phyloP scores from a whole-genome alignment of 1,140 invertebrate genomes.

The Sesamia nonagrioides region DNA sequence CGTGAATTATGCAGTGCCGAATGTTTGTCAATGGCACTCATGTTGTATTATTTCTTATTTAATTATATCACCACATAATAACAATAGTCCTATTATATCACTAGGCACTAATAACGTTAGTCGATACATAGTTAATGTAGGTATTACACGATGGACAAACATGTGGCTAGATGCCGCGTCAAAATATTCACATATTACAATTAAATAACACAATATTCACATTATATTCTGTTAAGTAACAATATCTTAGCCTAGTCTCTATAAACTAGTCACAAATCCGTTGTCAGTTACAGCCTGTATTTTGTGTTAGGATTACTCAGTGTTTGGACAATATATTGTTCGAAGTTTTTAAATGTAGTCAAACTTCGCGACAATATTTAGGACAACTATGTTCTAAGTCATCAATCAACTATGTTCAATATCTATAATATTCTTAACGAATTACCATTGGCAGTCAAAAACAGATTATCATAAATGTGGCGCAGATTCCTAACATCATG shows the following conservation, averaged over 20 bases:
- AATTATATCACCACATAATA: conserved; percentile 48
- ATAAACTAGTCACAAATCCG: conserved; percentile 83
- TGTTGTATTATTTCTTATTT: conserved; percentile 47
- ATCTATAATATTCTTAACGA: conserved; percentile 43
- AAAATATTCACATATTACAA: conserved; percentile 83
- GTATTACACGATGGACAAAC: conserved; percentile 68
- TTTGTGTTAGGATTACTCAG: conserved; percentile 72
- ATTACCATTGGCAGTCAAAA: conserved; percentile 43
- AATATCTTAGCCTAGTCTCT: conserved; percentile 68
- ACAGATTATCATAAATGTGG: conserved; percentile 37
- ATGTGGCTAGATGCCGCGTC: conserved; percentile 63
- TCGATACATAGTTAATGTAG: conserved; percentile 61
- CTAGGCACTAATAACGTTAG: conserved; percentile 65
- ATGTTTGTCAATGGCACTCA: conserved; percentile 47
- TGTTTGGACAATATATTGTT: conserved; percentile 50
- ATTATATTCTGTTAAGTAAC: conserved; percentile 74
- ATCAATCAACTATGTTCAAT: too few relatives aligned
- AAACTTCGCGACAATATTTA: conserved; percentile 23
- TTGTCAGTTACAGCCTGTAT: conserved; percentile 84
- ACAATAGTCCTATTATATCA: conserved; percentile 54
- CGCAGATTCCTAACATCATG: conserved; percentile 7
- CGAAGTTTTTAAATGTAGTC: conserved; percentile 35
- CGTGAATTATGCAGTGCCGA: conserved; percentile 33
- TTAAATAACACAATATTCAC: conserved; percentile 84
- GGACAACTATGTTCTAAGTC: conserved; percentile 37